These are phyloP conservation scores for Holothuria glaberrima DNA, from an alignment of 35 echinoderm and acorn worm species.

Conservation along the genomic window DNA sequence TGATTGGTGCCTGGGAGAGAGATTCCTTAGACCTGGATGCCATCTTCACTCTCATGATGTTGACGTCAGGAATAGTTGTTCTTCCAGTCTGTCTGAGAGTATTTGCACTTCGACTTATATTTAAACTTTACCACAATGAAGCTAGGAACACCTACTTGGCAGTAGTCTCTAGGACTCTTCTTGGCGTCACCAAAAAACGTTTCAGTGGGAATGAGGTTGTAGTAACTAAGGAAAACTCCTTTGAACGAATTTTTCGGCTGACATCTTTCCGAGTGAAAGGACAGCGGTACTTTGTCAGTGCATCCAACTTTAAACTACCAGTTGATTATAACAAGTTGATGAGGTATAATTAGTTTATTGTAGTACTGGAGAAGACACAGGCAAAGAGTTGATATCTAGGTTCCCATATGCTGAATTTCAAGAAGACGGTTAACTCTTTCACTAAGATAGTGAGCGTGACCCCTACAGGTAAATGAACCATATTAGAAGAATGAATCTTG, in stretches of 20 bases:
- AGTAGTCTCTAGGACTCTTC: slow-evolving; percentile 38
- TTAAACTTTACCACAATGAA: slow-evolving; percentile 84
- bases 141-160: slow-evolving; percentile 66
- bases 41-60: slow-evolving; percentile 16
- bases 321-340: slow-evolving; percentile 85
- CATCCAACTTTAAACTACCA: slow-evolving; percentile 71
- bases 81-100: slow-evolving; percentile 46
- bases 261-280: slow-evolving; percentile 74
- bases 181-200: slow-evolving; percentile 29
- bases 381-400: background rate
- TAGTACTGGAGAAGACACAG: background rate
- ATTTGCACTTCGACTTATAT: slow-evolving; percentile 64
- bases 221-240: background rate
- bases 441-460: no score
- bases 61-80: slow-evolving; percentile 53
- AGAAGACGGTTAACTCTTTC: no score
- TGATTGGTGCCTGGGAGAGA: slow-evolving; percentile 71
- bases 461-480: no score
- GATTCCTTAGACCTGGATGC: slow-evolving; percentile 54
- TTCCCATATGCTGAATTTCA: background rate
- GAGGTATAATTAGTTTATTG: slow-evolving; percentile 19
- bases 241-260: slow-evolving; percentile 43
- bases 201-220: slow-evolving; percentile 56
- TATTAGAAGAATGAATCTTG: no score
- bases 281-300: slow-evolving; percentile 59